Evolutionary conservation across 1,140 invertebrate species (phyloP).

Genomic region (Sitobion miscanthi): DNA sequence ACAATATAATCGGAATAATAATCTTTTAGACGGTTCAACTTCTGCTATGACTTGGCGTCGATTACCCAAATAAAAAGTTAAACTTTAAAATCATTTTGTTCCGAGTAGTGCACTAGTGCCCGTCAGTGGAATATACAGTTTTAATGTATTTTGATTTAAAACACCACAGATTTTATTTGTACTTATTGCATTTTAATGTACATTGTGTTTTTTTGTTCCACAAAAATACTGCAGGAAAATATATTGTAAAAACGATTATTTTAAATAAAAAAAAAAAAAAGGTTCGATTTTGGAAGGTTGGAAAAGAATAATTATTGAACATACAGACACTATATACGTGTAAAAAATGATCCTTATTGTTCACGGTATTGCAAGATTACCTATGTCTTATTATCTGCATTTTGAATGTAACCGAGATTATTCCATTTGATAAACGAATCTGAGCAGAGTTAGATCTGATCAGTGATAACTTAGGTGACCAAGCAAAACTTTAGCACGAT

Average conservation of each 20-base stretch:
- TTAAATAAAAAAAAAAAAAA: not conserved
- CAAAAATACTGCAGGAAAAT: not conserved
- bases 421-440: not conserved
- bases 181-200: not conserved
- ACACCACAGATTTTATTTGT: not conserved
- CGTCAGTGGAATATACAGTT: too few relatives aligned
- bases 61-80: not conserved
- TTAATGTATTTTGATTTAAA: too few relatives aligned
- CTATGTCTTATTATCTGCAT: not conserved
- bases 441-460: not conserved
- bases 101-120: too few relatives aligned
- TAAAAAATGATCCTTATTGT: not conserved
- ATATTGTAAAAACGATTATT: not conserved
- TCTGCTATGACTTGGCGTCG: not conserved
- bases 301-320: too few relatives aligned
- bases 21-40: not conserved
- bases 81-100: not conserved
- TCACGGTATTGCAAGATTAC: not conserved
- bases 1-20: not conserved
- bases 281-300: not conserved
- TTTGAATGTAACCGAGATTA: not conserved
- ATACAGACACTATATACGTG: not conserved
- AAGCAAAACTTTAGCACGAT: not conserved
- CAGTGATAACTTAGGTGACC: not conserved
- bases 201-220: too few relatives aligned